These are phyloP conservation scores for Distichodus sexfasciatus DNA, from an alignment of 2,797 vertebrate genomes.

Conservation along the genomic window DNA sequence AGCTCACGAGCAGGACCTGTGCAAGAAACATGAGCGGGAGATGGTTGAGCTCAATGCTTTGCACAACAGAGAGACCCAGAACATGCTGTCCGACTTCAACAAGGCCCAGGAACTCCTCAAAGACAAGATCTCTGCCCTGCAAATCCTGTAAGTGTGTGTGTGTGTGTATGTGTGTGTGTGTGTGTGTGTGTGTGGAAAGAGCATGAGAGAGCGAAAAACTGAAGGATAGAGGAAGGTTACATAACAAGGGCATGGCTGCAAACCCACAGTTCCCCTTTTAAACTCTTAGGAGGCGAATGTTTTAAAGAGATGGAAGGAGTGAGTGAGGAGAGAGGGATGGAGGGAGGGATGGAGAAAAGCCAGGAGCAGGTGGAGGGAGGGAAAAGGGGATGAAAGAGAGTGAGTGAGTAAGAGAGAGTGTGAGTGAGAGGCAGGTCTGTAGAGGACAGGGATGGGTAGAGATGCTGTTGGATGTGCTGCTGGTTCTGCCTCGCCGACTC, in stretches of 20 bases:
- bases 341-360: neutral
- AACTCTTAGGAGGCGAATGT: too few species aligned
- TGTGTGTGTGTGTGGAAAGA: too few species aligned
- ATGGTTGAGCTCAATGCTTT: conserved; percentile 83
- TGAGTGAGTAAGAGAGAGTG: neutral
- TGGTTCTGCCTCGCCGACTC: too few species aligned
- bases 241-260: too few species aligned
- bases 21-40: conserved; percentile 92
- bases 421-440: too few species aligned
- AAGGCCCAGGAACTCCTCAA: conserved; percentile 97
- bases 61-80: conserved; percentile 93
- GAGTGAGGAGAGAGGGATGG: neutral
- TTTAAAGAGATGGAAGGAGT: neutral
- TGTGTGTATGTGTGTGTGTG: too few species aligned
- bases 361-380: neutral
- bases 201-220: neutral
- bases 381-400: neutral
- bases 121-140: conserved; percentile 97
- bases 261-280: too few species aligned
- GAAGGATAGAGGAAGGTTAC: too few species aligned
- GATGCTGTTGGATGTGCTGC: too few species aligned
- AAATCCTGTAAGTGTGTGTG: conserved; percentile 90
- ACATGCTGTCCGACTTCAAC: conserved; percentile 97
- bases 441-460: too few species aligned
- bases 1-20: conserved; percentile 94